These are phyloP conservation scores for Strigamia maritima DNA, from an alignment of 2,888 invertebrate species.

Conservation along the genomic window DNA sequence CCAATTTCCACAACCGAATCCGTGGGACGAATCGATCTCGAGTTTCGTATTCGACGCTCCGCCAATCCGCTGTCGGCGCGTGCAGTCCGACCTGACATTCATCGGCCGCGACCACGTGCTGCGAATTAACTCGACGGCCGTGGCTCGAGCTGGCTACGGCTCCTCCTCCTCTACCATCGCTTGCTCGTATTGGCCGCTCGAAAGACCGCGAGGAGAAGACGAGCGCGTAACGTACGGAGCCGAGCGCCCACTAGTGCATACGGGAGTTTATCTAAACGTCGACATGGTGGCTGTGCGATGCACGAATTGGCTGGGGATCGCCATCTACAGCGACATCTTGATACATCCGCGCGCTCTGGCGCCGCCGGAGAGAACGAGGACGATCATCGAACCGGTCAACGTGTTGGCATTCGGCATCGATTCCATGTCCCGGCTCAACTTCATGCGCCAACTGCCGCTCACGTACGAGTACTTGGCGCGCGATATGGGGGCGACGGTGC, in stretches of 20 bases:
- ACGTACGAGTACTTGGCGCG: slow-evolving; percentile 62
- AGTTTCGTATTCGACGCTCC: slow-evolving; percentile 41
- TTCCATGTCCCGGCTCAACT: slow-evolving; percentile 78
- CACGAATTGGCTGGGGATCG: slow-evolving; percentile 45
- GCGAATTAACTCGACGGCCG: slow-evolving; percentile 24
- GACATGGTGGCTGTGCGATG: slow-evolving; percentile 59
- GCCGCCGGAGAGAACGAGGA: not conserved
- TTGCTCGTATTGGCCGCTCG: slow-evolving; percentile 36
- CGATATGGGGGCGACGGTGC: slow-evolving; percentile 66
- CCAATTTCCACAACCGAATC: slow-evolving; percentile 44
- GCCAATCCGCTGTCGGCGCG: slow-evolving; percentile 40
- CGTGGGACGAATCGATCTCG: slow-evolving; percentile 44
- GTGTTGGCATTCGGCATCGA: slow-evolving; percentile 80
- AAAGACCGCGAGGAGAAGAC: slow-evolving; percentile 30
- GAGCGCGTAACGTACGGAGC: slow-evolving; percentile 7
- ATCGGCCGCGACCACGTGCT: slow-evolving; percentile 19
- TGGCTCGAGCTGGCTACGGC: not conserved
- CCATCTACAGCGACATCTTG: slow-evolving; percentile 60
- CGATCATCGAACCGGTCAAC: slow-evolving; percentile 59
- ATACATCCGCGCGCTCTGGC: slow-evolving; percentile 45
- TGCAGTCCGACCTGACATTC: slow-evolving; percentile 40
- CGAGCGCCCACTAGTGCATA: not conserved
- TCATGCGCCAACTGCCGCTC: slow-evolving; percentile 76
- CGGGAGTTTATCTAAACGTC: slow-evolving; percentile 46
- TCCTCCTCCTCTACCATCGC: no score